These are phyloP conservation scores for Glomeris marginata DNA, from an alignment of 2,888 invertebrate genomes.

Conservation along the genomic window DNA sequence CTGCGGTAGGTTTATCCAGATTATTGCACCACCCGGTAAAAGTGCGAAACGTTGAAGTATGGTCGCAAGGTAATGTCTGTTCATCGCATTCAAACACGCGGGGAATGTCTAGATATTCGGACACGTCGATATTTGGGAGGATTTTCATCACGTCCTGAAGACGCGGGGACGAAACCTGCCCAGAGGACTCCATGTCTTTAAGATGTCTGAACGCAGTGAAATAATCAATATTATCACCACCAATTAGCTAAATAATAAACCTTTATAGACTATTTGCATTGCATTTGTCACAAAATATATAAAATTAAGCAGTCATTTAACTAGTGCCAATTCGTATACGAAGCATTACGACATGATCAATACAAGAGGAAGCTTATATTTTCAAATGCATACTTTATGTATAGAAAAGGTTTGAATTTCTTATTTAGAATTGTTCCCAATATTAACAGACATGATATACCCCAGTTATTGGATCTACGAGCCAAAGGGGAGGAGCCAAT, in stretches of 20 bases:
- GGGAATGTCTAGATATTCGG: constrained; percentile 31
- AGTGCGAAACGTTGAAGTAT: constrained; percentile 40
- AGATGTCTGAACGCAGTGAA: constrained; percentile 14
- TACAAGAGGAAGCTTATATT: too few relatives aligned
- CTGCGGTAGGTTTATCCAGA: constrained; percentile 60
- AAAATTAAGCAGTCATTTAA: background rate
- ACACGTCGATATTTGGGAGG: constrained; percentile 33
- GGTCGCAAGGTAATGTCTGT: constrained; percentile 51
- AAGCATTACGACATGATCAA: too few relatives aligned
- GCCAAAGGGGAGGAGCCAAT: too few relatives aligned
- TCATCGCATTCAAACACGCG: constrained; percentile 39
- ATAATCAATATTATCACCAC: background rate
- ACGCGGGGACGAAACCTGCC: constrained; percentile 21
- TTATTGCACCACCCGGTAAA: constrained; percentile 80
- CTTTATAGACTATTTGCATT: too few relatives aligned
- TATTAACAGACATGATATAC: too few relatives aligned
- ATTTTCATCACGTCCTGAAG: constrained; percentile 31
- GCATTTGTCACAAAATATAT: background rate
- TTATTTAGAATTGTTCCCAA: too few relatives aligned
- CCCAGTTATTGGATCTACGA: too few relatives aligned
- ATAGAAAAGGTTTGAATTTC: too few relatives aligned
- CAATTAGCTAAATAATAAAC: too few relatives aligned
- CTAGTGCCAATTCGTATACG: too few relatives aligned
- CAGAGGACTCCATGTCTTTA: constrained; percentile 20
- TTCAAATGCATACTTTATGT: too few relatives aligned